These are phyloP conservation scores for Diprion similis DNA, from an alignment of 1,140 invertebrate genomes.

Conservation along the genomic window DNA sequence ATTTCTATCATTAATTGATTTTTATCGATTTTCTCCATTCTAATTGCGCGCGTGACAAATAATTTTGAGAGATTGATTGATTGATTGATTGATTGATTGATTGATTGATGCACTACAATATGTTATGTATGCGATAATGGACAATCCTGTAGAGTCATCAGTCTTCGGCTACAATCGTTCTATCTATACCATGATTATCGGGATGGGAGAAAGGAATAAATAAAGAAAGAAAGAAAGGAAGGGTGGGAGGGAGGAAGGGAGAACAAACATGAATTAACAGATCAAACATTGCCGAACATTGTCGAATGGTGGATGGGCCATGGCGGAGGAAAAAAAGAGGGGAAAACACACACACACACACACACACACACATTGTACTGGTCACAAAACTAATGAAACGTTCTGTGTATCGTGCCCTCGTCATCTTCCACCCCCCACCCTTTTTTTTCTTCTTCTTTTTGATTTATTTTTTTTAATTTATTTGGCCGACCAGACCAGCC, in stretches of 20 bases:
- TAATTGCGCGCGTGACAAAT: too few species aligned
- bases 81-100: background rate
- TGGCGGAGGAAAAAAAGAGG: slow-evolving; percentile 20
- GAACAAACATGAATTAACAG: slow-evolving; percentile 35
- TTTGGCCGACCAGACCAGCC: too few species aligned
- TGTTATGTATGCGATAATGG: background rate
- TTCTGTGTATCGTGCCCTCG: too few species aligned
- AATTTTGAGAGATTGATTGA: too few species aligned
- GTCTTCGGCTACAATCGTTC: slow-evolving; percentile 26
- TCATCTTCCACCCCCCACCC: too few species aligned
- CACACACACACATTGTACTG: slow-evolving; percentile 9
- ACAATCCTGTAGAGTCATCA: slow-evolving; percentile 28
- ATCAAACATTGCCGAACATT: slow-evolving; percentile 28
- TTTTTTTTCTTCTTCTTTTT: too few species aligned
- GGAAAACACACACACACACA: slow-evolving; percentile 17
- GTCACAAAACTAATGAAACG: background rate
- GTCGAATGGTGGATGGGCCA: background rate
- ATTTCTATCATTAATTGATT: too few species aligned
- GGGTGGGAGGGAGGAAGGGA: slow-evolving; percentile 2
- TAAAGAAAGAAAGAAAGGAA: slow-evolving; percentile 18
- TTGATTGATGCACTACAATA: slow-evolving; percentile 9
- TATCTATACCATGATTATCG: slow-evolving; percentile 20
- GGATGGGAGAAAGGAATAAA: background rate
- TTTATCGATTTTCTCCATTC: too few species aligned
- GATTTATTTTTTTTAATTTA: too few species aligned